Percentiles rank a stretch among this genome's conserved stretches.
phyloP scores from a whole-genome alignment of 2,888 invertebrate genomes.

The Heliconius charithonia region DNA sequence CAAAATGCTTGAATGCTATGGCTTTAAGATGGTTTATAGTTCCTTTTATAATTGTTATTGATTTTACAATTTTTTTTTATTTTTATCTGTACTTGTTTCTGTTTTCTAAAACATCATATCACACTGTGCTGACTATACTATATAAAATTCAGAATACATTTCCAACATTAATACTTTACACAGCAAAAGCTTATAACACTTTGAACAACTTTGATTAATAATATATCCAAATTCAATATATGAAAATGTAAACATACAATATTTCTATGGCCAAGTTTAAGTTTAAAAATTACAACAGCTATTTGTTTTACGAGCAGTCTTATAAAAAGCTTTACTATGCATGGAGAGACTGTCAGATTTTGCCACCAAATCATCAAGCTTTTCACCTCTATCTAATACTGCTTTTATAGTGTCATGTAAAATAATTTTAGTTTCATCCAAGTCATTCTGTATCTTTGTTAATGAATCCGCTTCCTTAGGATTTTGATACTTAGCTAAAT shows the following conservation, averaged over 20 bases:
- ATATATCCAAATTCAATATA: slow-evolving; percentile 36
- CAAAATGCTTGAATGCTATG: no score
- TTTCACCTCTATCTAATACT: slow-evolving; percentile 98
- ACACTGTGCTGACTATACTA: neutral
- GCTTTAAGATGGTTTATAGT: no score
- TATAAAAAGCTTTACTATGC: slow-evolving; percentile 99
- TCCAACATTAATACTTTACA: slow-evolving; percentile 34
- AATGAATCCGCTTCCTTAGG: slow-evolving; percentile 99
- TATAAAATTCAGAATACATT: slow-evolving; percentile 25
- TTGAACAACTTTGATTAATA: slow-evolving; percentile 30
- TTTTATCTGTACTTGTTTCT: no score
- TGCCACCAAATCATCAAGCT: slow-evolving; percentile 97
- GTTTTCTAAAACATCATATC: neutral
- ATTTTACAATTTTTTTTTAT: no score
- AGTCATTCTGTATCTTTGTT: slow-evolving; percentile 97
- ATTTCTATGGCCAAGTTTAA: slow-evolving; percentile 25
- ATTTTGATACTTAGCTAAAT: slow-evolving; percentile 95
- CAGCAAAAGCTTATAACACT: slow-evolving; percentile 42
- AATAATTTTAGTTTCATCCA: slow-evolving; percentile 99
- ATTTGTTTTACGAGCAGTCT: slow-evolving; percentile 98
- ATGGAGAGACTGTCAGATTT: slow-evolving; percentile 98
- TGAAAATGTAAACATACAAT: slow-evolving; percentile 27
- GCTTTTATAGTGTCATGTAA: slow-evolving; percentile 98
- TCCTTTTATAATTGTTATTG: no score
- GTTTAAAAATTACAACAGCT: slow-evolving; percentile 92